Evolutionary conservation across 2,113 vertebrate genomes (phyloP).

Genomic region (Pomatostomus ruficeps): DNA sequence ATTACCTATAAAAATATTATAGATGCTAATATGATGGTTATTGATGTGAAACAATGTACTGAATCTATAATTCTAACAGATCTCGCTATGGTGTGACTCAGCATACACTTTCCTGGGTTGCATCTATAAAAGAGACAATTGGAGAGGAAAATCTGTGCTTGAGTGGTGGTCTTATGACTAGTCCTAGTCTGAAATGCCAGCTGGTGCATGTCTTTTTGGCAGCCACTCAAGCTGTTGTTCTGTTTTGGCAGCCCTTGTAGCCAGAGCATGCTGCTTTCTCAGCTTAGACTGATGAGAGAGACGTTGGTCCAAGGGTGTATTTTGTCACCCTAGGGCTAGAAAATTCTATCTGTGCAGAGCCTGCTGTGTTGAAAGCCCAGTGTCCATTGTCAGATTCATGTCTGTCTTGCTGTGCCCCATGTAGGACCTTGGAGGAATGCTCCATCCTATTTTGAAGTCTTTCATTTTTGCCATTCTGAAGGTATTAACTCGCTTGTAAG

Average conservation of each 20-base stretch:
- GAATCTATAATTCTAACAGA: background rate
- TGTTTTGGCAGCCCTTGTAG: conserved; percentile 58
- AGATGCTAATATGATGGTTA: background rate
- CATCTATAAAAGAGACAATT: background rate
- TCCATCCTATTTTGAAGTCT: background rate
- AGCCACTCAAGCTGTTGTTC: conserved; percentile 74
- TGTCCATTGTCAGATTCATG: background rate
- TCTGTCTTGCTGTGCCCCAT: background rate
- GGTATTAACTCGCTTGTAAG: background rate
- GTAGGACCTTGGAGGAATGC: background rate
- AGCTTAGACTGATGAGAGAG: conserved; percentile 2
- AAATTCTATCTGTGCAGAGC: conserved; percentile 11
- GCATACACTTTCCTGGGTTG: background rate
- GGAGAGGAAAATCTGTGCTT: background rate
- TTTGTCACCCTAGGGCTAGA: conserved; percentile 25
- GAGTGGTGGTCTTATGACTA: background rate
- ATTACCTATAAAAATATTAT: conserved; percentile 13
- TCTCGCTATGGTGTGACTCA: background rate
- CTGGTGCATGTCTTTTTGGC: conserved; percentile 72
- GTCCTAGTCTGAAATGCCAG: conserved; percentile 60
- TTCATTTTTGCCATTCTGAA: background rate
- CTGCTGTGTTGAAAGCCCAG: background rate
- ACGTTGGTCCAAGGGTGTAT: conserved; percentile 2
- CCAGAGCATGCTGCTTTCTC: conserved; percentile 40
- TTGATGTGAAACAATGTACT: background rate